Evolutionary conservation across 2,888 invertebrate genomes (phyloP).

Genomic region (Microplitis deprimator): DNA sequence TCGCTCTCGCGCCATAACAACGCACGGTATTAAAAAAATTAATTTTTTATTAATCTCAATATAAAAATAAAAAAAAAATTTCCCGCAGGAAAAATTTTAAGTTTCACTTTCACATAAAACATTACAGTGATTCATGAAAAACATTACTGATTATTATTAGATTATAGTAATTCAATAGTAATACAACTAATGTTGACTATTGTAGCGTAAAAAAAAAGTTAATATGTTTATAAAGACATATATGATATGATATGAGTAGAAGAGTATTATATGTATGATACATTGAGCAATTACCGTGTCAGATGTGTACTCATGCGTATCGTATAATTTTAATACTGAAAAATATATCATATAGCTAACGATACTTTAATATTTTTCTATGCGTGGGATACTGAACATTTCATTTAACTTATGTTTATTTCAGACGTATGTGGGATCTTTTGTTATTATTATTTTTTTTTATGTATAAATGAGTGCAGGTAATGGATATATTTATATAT

Average conservation of each 20-base stretch:
- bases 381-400: conserved; percentile 2
- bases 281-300: conserved; percentile 62
- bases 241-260: neutral
- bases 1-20: neutral
- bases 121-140: neutral
- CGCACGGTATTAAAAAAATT: neutral
- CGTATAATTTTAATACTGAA: conserved; percentile 51
- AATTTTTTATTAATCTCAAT: neutral
- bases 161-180: neutral
- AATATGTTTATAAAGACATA: neutral
- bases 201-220: conserved; percentile 10
- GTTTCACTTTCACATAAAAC: neutral
- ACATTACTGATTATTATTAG: too few species aligned
- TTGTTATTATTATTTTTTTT: too few species aligned
- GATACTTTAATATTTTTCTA: neutral
- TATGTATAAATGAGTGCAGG: too few species aligned
- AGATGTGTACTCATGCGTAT: conserved; percentile 61
- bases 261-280: conserved; percentile 11
- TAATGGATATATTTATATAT: neutral
- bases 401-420: too few species aligned
- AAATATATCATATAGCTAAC: conserved; percentile 6
- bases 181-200: neutral
- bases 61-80: neutral
- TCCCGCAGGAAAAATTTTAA: neutral
- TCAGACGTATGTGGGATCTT: too few species aligned